A percentile compares a stretch with the other conserved stretches of the same genome.
Evolutionary conservation across 2,113 vertebrate genomes (phyloP).

Genomic region (Salvelinus namaycush): DNA sequence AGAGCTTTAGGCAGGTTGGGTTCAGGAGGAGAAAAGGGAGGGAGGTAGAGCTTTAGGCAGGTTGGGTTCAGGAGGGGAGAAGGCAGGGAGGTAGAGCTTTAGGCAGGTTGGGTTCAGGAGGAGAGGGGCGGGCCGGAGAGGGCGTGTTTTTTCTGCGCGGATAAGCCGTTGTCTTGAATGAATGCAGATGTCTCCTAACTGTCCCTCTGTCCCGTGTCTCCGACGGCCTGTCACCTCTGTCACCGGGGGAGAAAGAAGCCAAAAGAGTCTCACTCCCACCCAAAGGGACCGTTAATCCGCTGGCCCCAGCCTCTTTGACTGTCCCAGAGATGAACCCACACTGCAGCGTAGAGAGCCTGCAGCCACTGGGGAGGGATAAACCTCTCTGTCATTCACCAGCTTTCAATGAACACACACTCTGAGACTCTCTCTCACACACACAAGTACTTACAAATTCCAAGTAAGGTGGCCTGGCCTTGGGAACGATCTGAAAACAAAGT

Average conservation of each 20-base stretch:
- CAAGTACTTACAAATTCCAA: not conserved
- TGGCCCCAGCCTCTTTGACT: slow-evolving; percentile 60
- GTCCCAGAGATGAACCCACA: slow-evolving; percentile 66
- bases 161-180: slow-evolving; percentile 90
- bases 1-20: too few relatives aligned
- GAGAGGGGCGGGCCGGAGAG: slow-evolving; percentile 73
- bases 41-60: too few relatives aligned
- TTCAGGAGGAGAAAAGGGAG: too few relatives aligned
- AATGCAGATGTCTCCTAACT: slow-evolving; percentile 94
- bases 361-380: slow-evolving; percentile 68
- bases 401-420: slow-evolving; percentile 65
- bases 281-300: slow-evolving; percentile 68
- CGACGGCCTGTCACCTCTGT: slow-evolving; percentile 71
- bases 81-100: not conserved
- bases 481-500: slow-evolving; percentile 51
- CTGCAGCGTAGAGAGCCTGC: slow-evolving; percentile 54
- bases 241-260: slow-evolving; percentile 36
- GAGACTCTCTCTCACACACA: slow-evolving; percentile 17
- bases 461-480: slow-evolving; percentile 15
- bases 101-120: slow-evolving; percentile 5
- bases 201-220: slow-evolving; percentile 69
- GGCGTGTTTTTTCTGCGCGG: slow-evolving; percentile 84
- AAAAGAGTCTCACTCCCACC: slow-evolving; percentile 66
- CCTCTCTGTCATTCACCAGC: slow-evolving; percentile 69
- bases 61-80: too few relatives aligned